Conservation (phyloP, 1,140 invertebrate species). For the Hyles euphorbiae region DNA sequence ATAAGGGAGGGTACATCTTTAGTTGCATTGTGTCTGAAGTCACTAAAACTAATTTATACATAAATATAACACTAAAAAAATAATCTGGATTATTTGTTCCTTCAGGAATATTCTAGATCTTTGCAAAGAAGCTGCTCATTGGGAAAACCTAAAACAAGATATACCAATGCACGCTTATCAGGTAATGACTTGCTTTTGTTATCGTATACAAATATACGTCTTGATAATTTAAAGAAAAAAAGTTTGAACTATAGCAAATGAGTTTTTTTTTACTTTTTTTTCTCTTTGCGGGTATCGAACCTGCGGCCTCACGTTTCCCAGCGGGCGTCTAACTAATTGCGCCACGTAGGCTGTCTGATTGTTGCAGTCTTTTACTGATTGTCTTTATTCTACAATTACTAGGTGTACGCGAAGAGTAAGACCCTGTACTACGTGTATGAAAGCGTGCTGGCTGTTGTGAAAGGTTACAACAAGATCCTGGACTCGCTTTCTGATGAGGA, state of each 20-base stretch:
- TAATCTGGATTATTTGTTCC: conserved; percentile 9
- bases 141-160: conserved; percentile 80
- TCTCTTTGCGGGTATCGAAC: too few relatives aligned
- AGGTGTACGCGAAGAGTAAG: conserved; percentile 79
- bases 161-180: conserved; percentile 78
- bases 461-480: conserved; percentile 89
- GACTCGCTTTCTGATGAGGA: conserved; percentile 76
- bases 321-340: too few relatives aligned
- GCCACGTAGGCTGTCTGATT: too few relatives aligned
- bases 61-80: too few relatives aligned
- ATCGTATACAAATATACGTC: too few relatives aligned
- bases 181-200: conserved; percentile 26
- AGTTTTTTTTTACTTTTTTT: too few relatives aligned
- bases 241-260: too few relatives aligned
- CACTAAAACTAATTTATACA: too few relatives aligned
- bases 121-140: conserved; percentile 82
- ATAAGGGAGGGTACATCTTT: too few relatives aligned
- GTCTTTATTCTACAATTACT: background rate
- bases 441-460: conserved; percentile 83
- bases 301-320: too few relatives aligned
- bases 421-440: conserved; percentile 82
- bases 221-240: too few relatives aligned
- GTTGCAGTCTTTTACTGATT: background rate
- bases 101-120: conserved; percentile 68
- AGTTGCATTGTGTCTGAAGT: too few relatives aligned